Evolutionary conservation across 2,888 invertebrate genomes (phyloP).

Genomic region (Cataglyphis livida): DNA sequence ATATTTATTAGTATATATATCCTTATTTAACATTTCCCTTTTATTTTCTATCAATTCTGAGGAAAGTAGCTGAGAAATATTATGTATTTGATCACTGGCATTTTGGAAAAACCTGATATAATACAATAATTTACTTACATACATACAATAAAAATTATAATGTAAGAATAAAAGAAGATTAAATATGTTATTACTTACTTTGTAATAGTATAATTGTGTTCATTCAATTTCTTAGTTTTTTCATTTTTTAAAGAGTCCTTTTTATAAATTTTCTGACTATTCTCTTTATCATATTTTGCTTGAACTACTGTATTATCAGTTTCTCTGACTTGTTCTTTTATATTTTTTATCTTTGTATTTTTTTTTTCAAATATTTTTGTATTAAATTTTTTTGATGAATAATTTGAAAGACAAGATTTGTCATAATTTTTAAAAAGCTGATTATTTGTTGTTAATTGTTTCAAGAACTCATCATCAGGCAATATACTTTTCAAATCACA

Average conservation of each 20-base stretch:
- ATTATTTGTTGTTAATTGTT: slow-evolving; percentile 22
- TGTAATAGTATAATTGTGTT: background rate
- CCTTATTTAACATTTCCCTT: background rate
- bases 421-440: slow-evolving; percentile 29
- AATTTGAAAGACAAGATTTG: slow-evolving; percentile 14
- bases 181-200: slow-evolving; percentile 9
- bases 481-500: slow-evolving; percentile 25
- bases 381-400: slow-evolving; percentile 4
- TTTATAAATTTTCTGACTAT: background rate
- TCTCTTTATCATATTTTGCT: background rate
- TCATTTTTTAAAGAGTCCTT: background rate
- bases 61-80: background rate
- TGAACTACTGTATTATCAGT: background rate
- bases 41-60: background rate
- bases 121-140: slow-evolving; percentile 5
- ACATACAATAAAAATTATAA: background rate
- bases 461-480: slow-evolving; percentile 18
- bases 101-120: background rate
- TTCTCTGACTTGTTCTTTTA: background rate
- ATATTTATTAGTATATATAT: background rate
- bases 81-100: background rate
- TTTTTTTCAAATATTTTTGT: background rate
- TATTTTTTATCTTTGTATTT: background rate
- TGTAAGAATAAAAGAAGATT: background rate
- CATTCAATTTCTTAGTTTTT: background rate